A percentile compares a stretch with the other conserved stretches of the same genome.
These are phyloP conservation scores for Noctilio leporinus DNA, from an alignment of 2,113 vertebrate species.

Conservation along the genomic window DNA sequence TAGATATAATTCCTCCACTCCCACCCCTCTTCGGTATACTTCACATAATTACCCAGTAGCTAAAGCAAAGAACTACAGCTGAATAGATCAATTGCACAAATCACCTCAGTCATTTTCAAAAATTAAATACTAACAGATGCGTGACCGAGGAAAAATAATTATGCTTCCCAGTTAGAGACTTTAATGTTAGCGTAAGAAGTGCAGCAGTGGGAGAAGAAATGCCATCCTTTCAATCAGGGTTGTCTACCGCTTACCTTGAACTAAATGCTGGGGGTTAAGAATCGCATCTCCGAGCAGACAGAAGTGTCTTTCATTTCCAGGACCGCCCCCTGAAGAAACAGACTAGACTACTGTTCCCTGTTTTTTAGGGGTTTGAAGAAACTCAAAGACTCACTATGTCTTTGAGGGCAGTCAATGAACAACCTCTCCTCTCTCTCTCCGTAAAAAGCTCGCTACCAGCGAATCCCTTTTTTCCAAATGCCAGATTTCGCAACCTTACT, in stretches of 20 bases:
- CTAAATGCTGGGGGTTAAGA: background rate
- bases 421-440: constrained; percentile 23
- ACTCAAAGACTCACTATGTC: constrained; percentile 55
- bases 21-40: background rate
- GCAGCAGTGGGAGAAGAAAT: background rate
- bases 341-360: constrained; percentile 48
- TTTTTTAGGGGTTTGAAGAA: constrained; percentile 38
- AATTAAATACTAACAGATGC: constrained; percentile 8
- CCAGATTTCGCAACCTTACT: background rate
- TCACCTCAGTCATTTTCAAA: background rate
- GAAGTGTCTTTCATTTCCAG: constrained; percentile 59
- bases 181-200: background rate
- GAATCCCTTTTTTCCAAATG: background rate
- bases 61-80: background rate
- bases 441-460: background rate
- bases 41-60: background rate
- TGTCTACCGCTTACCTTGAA: background rate
- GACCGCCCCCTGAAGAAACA: constrained; percentile 47
- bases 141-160: background rate
- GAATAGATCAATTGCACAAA: background rate
- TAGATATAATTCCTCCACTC: background rate
- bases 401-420: background rate
- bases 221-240: background rate
- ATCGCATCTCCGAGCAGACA: constrained; percentile 24
- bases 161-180: background rate